phyloP scores from a whole-genome alignment of 2,113 vertebrate species.

The Pungitius pungitius region DNA sequence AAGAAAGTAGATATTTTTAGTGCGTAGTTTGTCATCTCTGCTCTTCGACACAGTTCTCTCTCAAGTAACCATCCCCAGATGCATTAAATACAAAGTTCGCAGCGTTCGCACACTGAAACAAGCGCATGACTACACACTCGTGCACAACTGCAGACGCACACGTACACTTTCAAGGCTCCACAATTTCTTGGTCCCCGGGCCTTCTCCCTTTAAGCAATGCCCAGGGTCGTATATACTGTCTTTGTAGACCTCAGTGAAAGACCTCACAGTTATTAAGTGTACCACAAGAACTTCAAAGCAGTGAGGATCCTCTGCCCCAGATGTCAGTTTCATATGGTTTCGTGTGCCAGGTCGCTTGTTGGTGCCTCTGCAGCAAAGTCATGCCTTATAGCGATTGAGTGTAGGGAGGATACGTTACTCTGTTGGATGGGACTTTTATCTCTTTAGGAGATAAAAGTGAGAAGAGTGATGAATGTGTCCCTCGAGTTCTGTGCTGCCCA shows the following conservation, averaged over 20 bases:
- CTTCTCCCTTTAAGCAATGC: slow-evolving; percentile 55
- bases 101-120: neutral
- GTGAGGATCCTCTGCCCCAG: slow-evolving; percentile 34
- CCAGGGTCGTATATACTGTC: slow-evolving; percentile 44
- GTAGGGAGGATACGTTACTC: slow-evolving; percentile 48
- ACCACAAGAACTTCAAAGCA: slow-evolving; percentile 69
- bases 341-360: slow-evolving; percentile 49
- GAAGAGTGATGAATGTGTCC: neutral
- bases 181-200: slow-evolving; percentile 41
- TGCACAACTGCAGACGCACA: slow-evolving; percentile 2
- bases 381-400: slow-evolving; percentile 52
- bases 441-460: neutral
- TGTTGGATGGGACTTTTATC: slow-evolving; percentile 45
- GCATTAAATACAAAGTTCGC: slow-evolving; percentile 38
- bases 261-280: slow-evolving; percentile 50
- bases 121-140: neutral
- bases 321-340: slow-evolving; percentile 58
- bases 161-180: slow-evolving; percentile 16
- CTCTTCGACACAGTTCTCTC: slow-evolving; percentile 29
- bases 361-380: slow-evolving; percentile 49
- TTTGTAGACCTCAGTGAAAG: slow-evolving; percentile 63
- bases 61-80: slow-evolving; percentile 32
- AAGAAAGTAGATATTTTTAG: slow-evolving; percentile 22
- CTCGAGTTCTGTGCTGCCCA: slow-evolving; percentile 44
- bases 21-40: slow-evolving; percentile 32